A percentile compares a stretch with the other conserved stretches of the same genome.
Evolutionary conservation across 2,113 vertebrate genomes (phyloP).

Genomic region (Phocoena sinus): DNA sequence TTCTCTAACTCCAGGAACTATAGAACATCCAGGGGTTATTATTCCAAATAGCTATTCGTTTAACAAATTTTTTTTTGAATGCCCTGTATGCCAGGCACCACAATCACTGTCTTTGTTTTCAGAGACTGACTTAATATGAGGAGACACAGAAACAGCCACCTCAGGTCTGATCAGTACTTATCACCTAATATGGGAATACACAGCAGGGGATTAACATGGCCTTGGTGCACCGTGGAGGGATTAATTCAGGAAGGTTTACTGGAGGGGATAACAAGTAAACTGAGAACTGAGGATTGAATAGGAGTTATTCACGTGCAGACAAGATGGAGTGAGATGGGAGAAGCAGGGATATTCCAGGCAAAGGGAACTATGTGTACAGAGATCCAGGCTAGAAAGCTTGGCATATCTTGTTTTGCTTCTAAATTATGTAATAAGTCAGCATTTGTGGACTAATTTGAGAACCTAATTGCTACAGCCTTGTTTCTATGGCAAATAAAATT

Average conservation of each 20-base stretch:
- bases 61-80: not conserved
- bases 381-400: not conserved
- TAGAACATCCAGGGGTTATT: not conserved
- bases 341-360: not conserved
- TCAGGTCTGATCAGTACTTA: not conserved
- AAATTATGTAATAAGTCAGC: not conserved
- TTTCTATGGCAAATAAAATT: not conserved
- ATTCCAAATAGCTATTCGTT: not conserved
- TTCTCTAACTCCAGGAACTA: not conserved
- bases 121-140: not conserved
- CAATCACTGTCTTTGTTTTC: not conserved
- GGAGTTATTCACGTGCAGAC: not conserved
- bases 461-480: not conserved
- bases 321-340: not conserved
- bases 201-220: not conserved
- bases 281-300: not conserved
- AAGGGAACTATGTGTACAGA: not conserved
- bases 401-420: not conserved
- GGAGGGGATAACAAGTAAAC: not conserved
- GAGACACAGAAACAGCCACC: not conserved
- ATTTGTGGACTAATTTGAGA: not conserved
- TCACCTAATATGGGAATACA: not conserved
- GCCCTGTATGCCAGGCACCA: not conserved
- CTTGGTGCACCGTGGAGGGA: not conserved
- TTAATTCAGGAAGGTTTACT: not conserved